phyloP scores from a whole-genome alignment of 1,140 invertebrate genomes.

The Dendroctonus valens region DNA sequence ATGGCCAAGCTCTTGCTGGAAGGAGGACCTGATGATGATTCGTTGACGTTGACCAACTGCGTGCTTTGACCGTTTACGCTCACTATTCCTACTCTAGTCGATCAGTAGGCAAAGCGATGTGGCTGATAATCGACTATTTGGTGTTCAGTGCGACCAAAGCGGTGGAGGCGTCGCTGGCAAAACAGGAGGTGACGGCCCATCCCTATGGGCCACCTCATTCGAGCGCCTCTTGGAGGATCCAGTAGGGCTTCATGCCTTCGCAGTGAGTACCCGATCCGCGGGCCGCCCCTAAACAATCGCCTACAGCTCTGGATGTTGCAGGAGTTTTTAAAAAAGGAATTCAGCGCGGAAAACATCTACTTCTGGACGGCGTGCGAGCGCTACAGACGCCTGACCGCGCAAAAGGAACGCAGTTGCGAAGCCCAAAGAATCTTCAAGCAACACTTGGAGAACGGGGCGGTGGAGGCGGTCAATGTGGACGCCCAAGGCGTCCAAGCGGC shows the following conservation, averaged over 20 bases:
- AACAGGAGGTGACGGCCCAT: slow-evolving; percentile 55
- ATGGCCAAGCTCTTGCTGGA: too few species aligned
- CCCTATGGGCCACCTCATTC: slow-evolving; percentile 82
- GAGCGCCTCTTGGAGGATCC: slow-evolving; percentile 87
- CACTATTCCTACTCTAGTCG: too few species aligned
- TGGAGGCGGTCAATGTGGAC: slow-evolving; percentile 87
- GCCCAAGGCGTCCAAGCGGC: slow-evolving; percentile 76
- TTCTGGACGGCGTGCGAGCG: slow-evolving; percentile 94
- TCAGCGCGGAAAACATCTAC: slow-evolving; percentile 94
- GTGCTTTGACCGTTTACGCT: too few species aligned
- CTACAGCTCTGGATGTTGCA: slow-evolving; percentile 49
- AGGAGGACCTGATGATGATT: too few species aligned
- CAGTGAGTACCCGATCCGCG: slow-evolving; percentile 61
- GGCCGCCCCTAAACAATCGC: too few species aligned
- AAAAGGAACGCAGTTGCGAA: slow-evolving; percentile 51
- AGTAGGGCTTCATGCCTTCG: slow-evolving; percentile 84
- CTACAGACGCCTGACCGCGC: slow-evolving; percentile 63
- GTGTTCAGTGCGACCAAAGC: slow-evolving; percentile 47
- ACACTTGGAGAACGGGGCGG: slow-evolving; percentile 73
- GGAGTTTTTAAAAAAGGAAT: slow-evolving; percentile 95
- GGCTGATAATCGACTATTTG: slow-evolving; percentile 33
- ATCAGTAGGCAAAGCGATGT: slow-evolving; percentile 17
- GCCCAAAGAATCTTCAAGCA: slow-evolving; percentile 70
- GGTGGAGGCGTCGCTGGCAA: slow-evolving; percentile 17
- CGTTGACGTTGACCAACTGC: too few species aligned